Base-by-base conservation (phyloP, 1,140 invertebrate genomes). In the Drosophila oshimai region DNA sequence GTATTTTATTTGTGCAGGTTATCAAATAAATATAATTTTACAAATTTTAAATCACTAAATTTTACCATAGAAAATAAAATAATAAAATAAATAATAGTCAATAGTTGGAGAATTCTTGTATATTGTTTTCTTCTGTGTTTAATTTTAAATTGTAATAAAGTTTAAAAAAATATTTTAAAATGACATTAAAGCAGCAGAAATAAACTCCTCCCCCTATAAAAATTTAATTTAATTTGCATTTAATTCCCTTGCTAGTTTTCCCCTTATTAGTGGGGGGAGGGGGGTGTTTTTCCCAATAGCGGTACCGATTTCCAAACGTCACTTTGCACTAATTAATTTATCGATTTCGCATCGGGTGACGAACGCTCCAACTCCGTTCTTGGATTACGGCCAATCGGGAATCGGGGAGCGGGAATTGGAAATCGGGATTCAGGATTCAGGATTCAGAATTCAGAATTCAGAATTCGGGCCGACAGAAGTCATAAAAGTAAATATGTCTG, bases 401-500 rank as follows among this genome's bases (percentile, higher is more conserved):
- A 47, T 20, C 51, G 45, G 28, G 20, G 29, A 26, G 36, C n/a
- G 42, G 13, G 42, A 34, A n/a, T n/a, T n/a, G n/a, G n/a, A n/a
- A n/a, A 26, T 51, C n/a, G 42, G 13, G 42, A 34, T 39, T 55
- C 12, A 6, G 6, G 55, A 13, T 6, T 12, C 34, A 4, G 33
- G 6, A 22, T 12, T 13, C 18, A 20, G 31, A 2, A 13, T 2
- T 31, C 28, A 15, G 44, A 13, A 12, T 26, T 6, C 12, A 22
- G 33, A 1, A 9, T 10, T 44, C 42, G 13, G 31, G 18, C n/a
- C 34, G 33, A 29, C 74, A 60, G 47, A 55, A 60, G 47, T 72
- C 57, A 75, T 75, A 67, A 64, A 71, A 71, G 70, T 79, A 79
- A 74, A 79, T 79, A 80, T 70, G 65, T 51, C 34, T 77, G 74